Evolutionary conservation across 2,113 vertebrate species (phyloP), one percentile per base, ranked within the genome.

Genomic region (Catagonus wagneri): DNA sequence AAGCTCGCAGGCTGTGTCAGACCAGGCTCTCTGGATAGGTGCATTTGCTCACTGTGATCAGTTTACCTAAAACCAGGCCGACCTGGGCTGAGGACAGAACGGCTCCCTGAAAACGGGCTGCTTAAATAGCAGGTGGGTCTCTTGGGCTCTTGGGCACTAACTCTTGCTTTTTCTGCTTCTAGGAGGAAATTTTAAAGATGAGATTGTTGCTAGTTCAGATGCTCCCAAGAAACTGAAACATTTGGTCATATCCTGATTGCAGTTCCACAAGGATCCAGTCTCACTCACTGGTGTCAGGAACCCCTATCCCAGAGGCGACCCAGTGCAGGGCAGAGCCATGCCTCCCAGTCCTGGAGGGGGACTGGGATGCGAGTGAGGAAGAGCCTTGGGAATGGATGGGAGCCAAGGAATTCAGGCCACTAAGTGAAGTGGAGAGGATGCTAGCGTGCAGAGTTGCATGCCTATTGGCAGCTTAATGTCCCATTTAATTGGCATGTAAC

Each of bases 381-480:
- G 69, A 74, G 52, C 36, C 52, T 34, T 63, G 19, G 22, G 79
- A 68, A 63, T 11, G 39, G 54, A 71, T 66, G 58, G 66, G 78
- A 96, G n/a, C 52, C 14, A 44, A 74, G 54, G 74, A 95, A 94
- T 83, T 89, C 78, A 72, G 91, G 94, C 39, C 74, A 71, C 58
- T 81, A 65, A 60, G n/a, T 94, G 80, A 92, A 93, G 68, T 32
- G 44, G 80, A 80, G 61, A 88, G 54, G 56, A 95, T 32, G 56
- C 15, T 65, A 56, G 60, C 68, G 39, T 13, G 68, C 71, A 71
- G 36, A 65, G 50, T 3, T 68, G 90, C 32, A 81, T 22, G 94
- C 90, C 68, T 93, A 60, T 16, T 79, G 92, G 90, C 71, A 86
- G 74, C 84, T 90, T 90, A 74, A 95, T 52, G 92, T 56, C 83